Evolutionary conservation across 2,888 invertebrate species (phyloP).

Genomic region (Pecten maximus): DNA sequence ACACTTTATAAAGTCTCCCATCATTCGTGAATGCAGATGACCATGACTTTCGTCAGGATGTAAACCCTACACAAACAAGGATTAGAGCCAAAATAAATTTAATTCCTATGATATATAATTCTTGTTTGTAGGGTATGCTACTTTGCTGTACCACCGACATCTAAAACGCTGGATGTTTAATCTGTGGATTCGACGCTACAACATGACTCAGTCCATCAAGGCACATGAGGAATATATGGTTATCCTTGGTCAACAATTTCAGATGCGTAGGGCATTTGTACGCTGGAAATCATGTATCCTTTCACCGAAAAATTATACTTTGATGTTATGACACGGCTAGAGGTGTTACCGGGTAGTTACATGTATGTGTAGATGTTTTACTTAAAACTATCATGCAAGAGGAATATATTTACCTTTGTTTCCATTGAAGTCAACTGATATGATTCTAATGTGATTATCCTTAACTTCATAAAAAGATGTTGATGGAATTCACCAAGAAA

Average conservation of each 20-base stretch:
- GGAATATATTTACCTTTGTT: too few species aligned
- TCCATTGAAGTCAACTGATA: too few species aligned
- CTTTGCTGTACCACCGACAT: conserved; percentile 56
- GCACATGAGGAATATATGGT: conserved; percentile 69
- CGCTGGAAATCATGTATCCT: conserved; percentile 80
- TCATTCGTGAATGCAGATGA: too few species aligned
- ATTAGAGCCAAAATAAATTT: too few species aligned
- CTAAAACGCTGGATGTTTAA: conserved; percentile 63
- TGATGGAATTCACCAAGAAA: conserved; percentile 53
- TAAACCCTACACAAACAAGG: too few species aligned
- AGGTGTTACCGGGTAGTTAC: too few species aligned
- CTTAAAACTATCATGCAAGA: too few species aligned
- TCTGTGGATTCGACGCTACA: conserved; percentile 66
- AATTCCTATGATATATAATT: neutral
- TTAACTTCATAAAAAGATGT: conserved; percentile 55
- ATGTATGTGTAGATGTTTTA: too few species aligned
- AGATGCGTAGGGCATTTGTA: conserved; percentile 64
- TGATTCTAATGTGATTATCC: conserved; percentile 16
- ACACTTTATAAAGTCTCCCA: too few species aligned
- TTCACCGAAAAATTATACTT: too few species aligned
- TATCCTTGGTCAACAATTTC: conserved; percentile 63
- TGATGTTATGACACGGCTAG: too few species aligned
- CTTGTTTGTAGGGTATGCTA: conserved; percentile 66
- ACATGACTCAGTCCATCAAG: conserved; percentile 59
- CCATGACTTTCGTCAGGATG: too few species aligned